Evolutionary conservation across 2,797 vertebrate genomes (phyloP), one percentile per base, ranked within the genome.

Genomic region (Manis pentadactyla): DNA sequence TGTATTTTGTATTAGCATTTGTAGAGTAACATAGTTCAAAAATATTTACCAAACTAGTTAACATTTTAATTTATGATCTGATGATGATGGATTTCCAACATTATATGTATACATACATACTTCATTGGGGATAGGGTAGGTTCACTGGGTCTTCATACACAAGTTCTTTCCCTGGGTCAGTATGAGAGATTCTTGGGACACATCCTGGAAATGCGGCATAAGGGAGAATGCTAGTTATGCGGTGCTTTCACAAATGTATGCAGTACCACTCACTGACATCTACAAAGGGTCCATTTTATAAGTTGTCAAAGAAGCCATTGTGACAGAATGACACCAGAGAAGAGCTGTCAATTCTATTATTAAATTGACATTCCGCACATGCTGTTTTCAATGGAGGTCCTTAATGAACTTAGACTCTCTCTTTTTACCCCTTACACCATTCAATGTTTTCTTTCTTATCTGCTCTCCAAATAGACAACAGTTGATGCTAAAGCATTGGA

Each of bases 221-320:
- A 99, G 96, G 90, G 98, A 99, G 99, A 99, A 99, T 99, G 99
- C 98, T 97, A 99, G 98, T 98, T 99, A 99, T 99, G 99, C 97
- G 93, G 98, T 98, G 99, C 99, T 99, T 99, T 99, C 99, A 99
- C 99, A 99, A 99, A 99, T 99, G 99, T 99, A 99, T 99, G 99
- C 99, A 98, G 98, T 99, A 99, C 99, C 99, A 99, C 99, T 99
- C 97, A 98, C 96, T 98, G 98, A 78, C 95, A 61, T 92, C 98
- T 98, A 99, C 99, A 99, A 99, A 99, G 99, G 98, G 97, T 98
- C 99, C 98, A 99, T 99, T 99, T 99, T 99, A 99, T 98, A 98
- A 99, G 98, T 98, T 99, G 99, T 99, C 99, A 99, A 99, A 99
- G 99, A 99, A 99, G 97, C 98, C 98, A 99, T 99, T 99, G 99